phyloP scores from a whole-genome alignment of 2,797 vertebrate genomes.

The Lemur catta region DNA sequence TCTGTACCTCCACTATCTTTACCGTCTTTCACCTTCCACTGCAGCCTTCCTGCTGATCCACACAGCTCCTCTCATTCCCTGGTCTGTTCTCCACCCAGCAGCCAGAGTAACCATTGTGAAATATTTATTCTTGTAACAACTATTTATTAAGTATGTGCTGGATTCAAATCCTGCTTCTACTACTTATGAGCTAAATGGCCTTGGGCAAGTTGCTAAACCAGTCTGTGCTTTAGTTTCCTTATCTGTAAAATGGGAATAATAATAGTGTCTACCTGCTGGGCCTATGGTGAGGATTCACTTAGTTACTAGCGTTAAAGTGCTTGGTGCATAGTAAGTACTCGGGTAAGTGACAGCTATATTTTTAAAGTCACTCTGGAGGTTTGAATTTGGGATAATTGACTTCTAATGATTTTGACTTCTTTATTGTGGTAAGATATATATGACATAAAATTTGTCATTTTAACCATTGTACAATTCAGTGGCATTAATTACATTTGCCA shows the following conservation, averaged over 20 bases:
- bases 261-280: background rate
- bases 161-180: background rate
- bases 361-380: background rate
- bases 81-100: background rate
- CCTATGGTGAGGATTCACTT: background rate
- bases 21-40: background rate
- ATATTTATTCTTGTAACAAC: background rate
- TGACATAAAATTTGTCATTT: background rate
- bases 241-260: background rate
- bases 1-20: background rate
- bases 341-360: background rate
- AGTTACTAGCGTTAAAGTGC: background rate
- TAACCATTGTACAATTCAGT: background rate
- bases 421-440: background rate
- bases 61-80: background rate
- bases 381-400: background rate
- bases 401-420: background rate
- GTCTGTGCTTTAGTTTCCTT: slow-evolving; percentile 13
- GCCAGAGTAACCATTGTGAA: background rate
- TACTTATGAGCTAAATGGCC: background rate
- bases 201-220: background rate
- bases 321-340: background rate
- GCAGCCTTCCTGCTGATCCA: background rate
- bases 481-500: background rate
- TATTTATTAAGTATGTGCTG: background rate